These are phyloP conservation scores for Caenorhabditis auriculariae DNA, from an alignment of 2,888 invertebrate species.

Conservation along the genomic window DNA sequence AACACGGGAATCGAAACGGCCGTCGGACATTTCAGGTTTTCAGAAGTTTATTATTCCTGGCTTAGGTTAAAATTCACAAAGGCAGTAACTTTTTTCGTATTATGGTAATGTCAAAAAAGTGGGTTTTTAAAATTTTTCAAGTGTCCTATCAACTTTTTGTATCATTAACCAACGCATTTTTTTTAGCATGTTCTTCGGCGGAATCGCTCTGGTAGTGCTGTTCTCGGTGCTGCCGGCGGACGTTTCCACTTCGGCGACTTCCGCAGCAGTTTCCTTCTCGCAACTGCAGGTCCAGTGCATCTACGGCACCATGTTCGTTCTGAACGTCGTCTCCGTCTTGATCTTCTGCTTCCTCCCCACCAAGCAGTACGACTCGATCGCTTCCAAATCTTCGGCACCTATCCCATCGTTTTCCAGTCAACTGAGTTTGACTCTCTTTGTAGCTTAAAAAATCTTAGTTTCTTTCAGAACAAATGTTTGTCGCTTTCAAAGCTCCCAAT, in stretches of 20 bases:
- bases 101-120: too few relatives aligned
- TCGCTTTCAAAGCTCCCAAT: slow-evolving; percentile 23
- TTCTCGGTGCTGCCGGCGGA: slow-evolving; percentile 7
- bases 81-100: too few relatives aligned
- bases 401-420: slow-evolving; percentile 30
- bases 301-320: slow-evolving; percentile 33
- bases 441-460: neutral
- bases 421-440: slow-evolving; percentile 20
- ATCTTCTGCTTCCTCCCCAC: slow-evolving; percentile 37
- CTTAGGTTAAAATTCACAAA: too few relatives aligned
- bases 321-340: slow-evolving; percentile 31
- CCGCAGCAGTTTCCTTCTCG: neutral
- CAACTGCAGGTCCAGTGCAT: slow-evolving; percentile 25
- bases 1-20: slow-evolving; percentile 42
- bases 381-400: slow-evolving; percentile 28
- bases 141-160: too few relatives aligned
- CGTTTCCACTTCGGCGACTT: neutral
- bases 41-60: neutral
- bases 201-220: slow-evolving; percentile 32
- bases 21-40: slow-evolving; percentile 25
- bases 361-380: slow-evolving; percentile 40
- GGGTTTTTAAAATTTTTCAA: too few relatives aligned
- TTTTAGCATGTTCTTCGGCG: slow-evolving; percentile 40
- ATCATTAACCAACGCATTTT: neutral
- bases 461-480: slow-evolving; percentile 31